Base-by-base conservation (phyloP, 2,797 vertebrate species). In the Sphenodon punctatus region DNA sequence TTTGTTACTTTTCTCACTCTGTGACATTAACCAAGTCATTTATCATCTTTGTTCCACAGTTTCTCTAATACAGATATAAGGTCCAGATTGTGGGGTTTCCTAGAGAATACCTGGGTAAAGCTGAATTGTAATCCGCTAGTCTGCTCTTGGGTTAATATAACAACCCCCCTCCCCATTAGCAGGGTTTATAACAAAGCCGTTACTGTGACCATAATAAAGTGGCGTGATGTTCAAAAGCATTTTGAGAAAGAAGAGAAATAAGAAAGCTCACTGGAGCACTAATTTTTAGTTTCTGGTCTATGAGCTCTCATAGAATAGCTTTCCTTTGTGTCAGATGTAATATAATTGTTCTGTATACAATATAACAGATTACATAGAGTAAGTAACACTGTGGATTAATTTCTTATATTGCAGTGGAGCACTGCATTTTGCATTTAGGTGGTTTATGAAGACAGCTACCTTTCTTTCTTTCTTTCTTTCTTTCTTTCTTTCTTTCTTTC, bases 391-490 rank as follows among this genome's bases (percentile, higher is more conserved):
- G 10, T 32, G 25, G 11, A 4, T 63, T 15, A 64, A 38, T 78
- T 73, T 67, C 63, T 74, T 51, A 63, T 27, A 23, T 45, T 34
- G 5, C 48, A 63, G 53, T 55, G 34, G 22, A 73, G 7, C 41
- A 20, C n/a, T 66, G 46, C n/a, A 39, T 36, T n/a, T 80, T 56
- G 25, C 20, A 78, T 84, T 81, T 53, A 59, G n/a, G 39, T 15
- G 69, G 73, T 68, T 81, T 86, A 49, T 0, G 59, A 67, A 68
- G 66, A 83, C 7, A 20, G 10, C 30, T 51, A n/a, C n/a, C 30
- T 41, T 8, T n/a, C n/a, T 13, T 25, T 15, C 4, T 10, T 4
- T 1, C 1, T 5, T 9, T 1, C 3, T 2, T 1, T 1, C 12
- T 3, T 53, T n/a, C n/a, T n/a, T n/a, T n/a, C n/a, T n/a, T n/a